Base-by-base conservation (phyloP, 2,888 invertebrate species). In the Taphrorychus bicolor region DNA sequence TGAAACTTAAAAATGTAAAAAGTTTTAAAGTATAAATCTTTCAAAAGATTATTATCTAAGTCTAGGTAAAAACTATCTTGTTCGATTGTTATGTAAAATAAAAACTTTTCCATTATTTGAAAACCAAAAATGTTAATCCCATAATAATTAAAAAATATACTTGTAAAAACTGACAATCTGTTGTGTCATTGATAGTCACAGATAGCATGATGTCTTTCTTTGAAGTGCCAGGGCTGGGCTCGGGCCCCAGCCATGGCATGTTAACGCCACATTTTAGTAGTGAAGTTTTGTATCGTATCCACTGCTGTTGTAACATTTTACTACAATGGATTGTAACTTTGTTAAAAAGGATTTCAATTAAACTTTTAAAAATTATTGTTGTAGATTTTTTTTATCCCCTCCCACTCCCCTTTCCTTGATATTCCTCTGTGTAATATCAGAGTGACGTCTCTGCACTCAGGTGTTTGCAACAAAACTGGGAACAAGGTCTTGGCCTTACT, bases 301-400 rank as follows among this genome's bases (percentile, higher is more conserved):
- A 24, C 78, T 68, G 67, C 78, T 80, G 80, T 81, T 81, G 80
- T 81, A 79, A 79, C 76, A 80, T 78, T 81, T 80, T 81, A 79
- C 80, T 80, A 81, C 78, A 79, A 81, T 82, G 81, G 81, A 81
- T 82, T 82, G 82, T 82, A 82, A 69, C 77, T 82, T 82, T 82
- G 82, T 82, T 82, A 81, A 80, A 14, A 80, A 78, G 78, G 81
- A 81, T 79, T 82, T 80, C 76, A 77, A 81, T 59, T 69, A 66
- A 71, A 71, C 69, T 71, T 71, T 54, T 49, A 66, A 69, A 69
- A 64, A 51, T 17, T 18, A 19, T 7, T 19, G 5, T n/a, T 1
- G 18, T 51, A 11, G 11, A 7, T n/a, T 11, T 18, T 21, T 51
- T 51, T 51, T 9, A 3, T 18, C 5, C 21, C 21, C n/a, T n/a